Conservation (phyloP, 2,797 vertebrate species). For the Borostomias antarcticus region DNA sequence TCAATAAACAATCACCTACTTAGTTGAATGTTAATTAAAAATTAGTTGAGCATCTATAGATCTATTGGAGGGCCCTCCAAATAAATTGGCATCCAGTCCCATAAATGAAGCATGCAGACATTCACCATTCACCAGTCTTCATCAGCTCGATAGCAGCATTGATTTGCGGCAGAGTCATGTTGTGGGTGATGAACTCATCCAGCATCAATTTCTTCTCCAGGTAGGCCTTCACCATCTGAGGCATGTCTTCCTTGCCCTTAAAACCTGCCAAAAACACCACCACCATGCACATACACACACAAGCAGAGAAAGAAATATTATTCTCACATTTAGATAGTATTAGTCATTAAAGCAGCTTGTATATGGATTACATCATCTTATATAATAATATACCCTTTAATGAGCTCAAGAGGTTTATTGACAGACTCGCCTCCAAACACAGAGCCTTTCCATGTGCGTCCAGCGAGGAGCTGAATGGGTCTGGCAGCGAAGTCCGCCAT, state of each 20-base stretch:
- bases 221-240: conserved; percentile 80
- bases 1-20: too few species aligned
- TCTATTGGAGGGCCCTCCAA: too few species aligned
- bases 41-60: too few species aligned
- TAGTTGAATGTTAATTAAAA: too few species aligned
- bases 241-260: conserved; percentile 75
- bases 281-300: neutral
- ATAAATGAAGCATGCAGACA: too few species aligned
- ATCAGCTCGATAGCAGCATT: conserved; percentile 86
- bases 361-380: too few species aligned
- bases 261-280: conserved; percentile 71
- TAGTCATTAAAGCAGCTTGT: neutral
- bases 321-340: neutral
- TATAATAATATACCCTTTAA: too few species aligned
- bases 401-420: too few species aligned
- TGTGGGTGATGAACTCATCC: conserved; percentile 87
- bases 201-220: conserved; percentile 83
- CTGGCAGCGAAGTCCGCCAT: conserved; percentile 81
- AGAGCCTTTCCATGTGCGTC: conserved; percentile 91
- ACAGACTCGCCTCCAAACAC: conserved; percentile 94
- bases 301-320: neutral
- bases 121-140: conserved; percentile 81
- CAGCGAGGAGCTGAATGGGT: conserved; percentile 86
- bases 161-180: conserved; percentile 77
- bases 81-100: too few species aligned